phyloP scores from a whole-genome alignment of 2,888 invertebrate genomes.

The Cantharis lateralis region DNA sequence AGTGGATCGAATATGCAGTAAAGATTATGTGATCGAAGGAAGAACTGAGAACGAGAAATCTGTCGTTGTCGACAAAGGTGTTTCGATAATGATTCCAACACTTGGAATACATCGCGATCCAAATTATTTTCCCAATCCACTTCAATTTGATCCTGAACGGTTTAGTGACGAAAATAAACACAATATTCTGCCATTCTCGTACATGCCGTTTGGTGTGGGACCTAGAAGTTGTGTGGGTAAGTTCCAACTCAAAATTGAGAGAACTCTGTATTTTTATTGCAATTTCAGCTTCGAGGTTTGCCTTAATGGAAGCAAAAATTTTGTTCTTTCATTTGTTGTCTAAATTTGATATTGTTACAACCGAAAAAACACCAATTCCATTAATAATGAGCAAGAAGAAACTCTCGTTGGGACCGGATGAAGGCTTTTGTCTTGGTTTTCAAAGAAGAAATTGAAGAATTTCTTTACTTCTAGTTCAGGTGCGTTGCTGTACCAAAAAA shows the following conservation, averaged over 20 bases:
- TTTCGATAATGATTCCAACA: conserved; percentile 54
- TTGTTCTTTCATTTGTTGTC: conserved; percentile 40
- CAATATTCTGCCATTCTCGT: conserved; percentile 57
- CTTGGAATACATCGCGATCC: conserved; percentile 61
- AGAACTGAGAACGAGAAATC: conserved; percentile 3
- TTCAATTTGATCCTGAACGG: conserved; percentile 59
- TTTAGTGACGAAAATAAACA: conserved; percentile 60
- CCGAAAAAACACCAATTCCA: conserved; percentile 13
- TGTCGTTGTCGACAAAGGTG: conserved; percentile 30
- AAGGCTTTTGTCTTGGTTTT: conserved; percentile 21
- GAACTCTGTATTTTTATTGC: neutral
- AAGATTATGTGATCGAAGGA: conserved; percentile 53
- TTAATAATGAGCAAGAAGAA: conserved; percentile 9
- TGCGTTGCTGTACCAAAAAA: too few species aligned
- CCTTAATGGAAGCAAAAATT: conserved; percentile 33
- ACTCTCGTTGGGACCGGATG: neutral
- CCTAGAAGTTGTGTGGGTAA: conserved; percentile 50
- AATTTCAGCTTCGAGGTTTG: conserved; percentile 43
- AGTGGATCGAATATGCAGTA: conserved; percentile 56
- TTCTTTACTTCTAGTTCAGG: too few species aligned
- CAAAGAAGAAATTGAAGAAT: neutral
- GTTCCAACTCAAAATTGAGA: neutral
- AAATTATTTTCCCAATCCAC: conserved; percentile 60
- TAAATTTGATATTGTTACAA: conserved; percentile 41
- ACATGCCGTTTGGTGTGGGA: conserved; percentile 59